Evolutionary conservation across 2,797 vertebrate species (phyloP), one percentile per base, ranked within the genome.

Genomic region (Periparus ater): DNA sequence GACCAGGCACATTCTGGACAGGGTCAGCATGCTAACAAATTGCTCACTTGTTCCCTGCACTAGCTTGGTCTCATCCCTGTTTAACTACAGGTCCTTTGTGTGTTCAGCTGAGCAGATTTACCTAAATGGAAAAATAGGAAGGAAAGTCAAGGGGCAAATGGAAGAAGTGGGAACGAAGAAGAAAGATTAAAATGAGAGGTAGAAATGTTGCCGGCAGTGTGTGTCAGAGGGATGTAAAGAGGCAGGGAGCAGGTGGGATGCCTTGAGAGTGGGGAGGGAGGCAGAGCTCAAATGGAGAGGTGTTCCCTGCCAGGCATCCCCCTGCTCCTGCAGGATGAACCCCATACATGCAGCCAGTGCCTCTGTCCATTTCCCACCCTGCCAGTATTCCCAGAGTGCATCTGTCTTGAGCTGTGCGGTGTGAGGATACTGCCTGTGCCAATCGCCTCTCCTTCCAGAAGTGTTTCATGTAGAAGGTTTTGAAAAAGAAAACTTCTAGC

Each of bases 391-490:
- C 63, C 32, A 47, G 13, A 2, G 2, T 17, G 4, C 10, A 50
- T 44, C 54, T 61, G 1, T 23, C 54, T 91, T 36, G 42, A 91
- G 40, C n/a, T 10, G 5, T 44, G 17, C 4, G 10, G 30, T 9
- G 1, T 21, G 18, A 27, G 32, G 13, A 44, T 0, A 4, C 34
- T 17, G 48, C 0, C 0, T 13, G 42, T 4, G 2, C 70, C 70
- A 83, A 27, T 48, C 40, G 11, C 14, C 17, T 80, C 60, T 67
- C 21, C 42, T 94, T 93, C 71, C 45, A 73, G 66, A 77, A 45
- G 25, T 60, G 51, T 89, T 91, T 76, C 10, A 25, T 5, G 3
- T 2, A 4, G 29, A 74, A 92, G 42, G 70, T 89, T 96, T 85
- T 77, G 53, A 88, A 89, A 71, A 85, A 87, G 70, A 91, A 88